These are phyloP conservation scores for Neoniphon sammara DNA, from an alignment of 2,797 vertebrate genomes.

Conservation along the genomic window DNA sequence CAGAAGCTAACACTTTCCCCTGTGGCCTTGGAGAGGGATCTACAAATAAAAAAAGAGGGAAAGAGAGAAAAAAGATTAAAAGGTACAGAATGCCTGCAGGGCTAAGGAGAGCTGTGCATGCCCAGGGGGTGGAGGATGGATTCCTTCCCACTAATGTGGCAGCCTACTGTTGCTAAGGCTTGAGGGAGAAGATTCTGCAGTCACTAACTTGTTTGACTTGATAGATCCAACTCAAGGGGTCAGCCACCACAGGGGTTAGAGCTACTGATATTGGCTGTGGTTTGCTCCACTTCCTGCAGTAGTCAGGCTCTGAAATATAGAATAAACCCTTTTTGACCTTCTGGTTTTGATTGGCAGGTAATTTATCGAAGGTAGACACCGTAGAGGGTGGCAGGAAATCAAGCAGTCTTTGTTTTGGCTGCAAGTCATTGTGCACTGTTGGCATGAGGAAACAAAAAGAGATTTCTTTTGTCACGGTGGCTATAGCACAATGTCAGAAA, in stretches of 20 bases:
- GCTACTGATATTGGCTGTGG: not conserved
- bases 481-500: not conserved
- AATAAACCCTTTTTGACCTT: not conserved
- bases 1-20: slow-evolving; percentile 30
- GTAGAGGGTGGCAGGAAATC: not conserved
- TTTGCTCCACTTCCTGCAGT: not conserved
- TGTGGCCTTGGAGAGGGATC: slow-evolving; percentile 18
- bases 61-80: slow-evolving; percentile 52
- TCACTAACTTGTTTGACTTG: slow-evolving; percentile 23
- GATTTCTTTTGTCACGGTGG: not conserved
- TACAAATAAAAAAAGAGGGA: slow-evolving; percentile 43
- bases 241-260: slow-evolving; percentile 1
- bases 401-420: not conserved
- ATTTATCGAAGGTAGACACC: not conserved
- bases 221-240: slow-evolving; percentile 24
- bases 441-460: not conserved
- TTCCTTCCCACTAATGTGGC: slow-evolving; percentile 55
- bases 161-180: slow-evolving; percentile 60
- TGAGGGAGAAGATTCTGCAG: slow-evolving; percentile 39
- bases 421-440: not conserved
- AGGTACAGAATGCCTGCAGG: slow-evolving; percentile 55
- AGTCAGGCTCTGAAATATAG: not conserved
- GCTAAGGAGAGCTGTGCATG: slow-evolving; percentile 42
- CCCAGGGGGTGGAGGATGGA: slow-evolving; percentile 59
- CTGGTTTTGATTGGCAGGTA: not conserved